phyloP scores from a whole-genome alignment of 2,888 invertebrate genomes.

The Sthenelais limicola region DNA sequence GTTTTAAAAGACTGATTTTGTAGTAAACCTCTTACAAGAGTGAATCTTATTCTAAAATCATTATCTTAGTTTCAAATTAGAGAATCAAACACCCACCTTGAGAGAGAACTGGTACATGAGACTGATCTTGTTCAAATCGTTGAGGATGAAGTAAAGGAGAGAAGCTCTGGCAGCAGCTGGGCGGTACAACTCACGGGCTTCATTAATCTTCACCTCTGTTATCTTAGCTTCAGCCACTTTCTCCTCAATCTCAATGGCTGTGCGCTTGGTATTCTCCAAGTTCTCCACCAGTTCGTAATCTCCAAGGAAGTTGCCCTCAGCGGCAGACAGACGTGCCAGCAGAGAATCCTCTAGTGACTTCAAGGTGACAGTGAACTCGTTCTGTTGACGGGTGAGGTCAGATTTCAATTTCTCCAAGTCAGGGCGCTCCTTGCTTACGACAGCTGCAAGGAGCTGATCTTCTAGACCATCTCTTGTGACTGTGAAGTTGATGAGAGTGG shows the following conservation, averaged over 20 bases:
- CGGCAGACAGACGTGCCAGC: conserved; percentile 89
- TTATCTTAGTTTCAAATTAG: no score
- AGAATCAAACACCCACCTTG: conserved; percentile 77
- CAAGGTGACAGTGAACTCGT: conserved; percentile 95
- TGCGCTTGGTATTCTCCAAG: conserved; percentile 94
- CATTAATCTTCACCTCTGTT: conserved; percentile 92
- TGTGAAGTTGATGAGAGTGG: conserved; percentile 96
- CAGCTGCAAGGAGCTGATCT: conserved; percentile 95
- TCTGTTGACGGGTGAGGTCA: conserved; percentile 95
- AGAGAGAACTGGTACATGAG: conserved; percentile 97
- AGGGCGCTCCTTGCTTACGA: conserved; percentile 96
- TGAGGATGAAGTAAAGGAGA: conserved; percentile 93
- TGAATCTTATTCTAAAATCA: background rate
- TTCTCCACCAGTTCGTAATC: conserved; percentile 97
- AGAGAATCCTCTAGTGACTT: conserved; percentile 94
- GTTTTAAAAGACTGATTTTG: background rate
- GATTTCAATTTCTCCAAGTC: conserved; percentile 96
- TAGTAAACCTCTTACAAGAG: background rate
- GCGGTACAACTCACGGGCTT: conserved; percentile 92
- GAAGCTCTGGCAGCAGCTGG: conserved; percentile 94
- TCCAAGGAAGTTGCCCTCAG: conserved; percentile 93
- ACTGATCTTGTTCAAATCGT: conserved; percentile 95
- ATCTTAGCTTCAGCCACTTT: conserved; percentile 93
- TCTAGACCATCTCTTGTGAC: conserved; percentile 96
- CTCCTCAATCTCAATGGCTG: conserved; percentile 93